These are phyloP conservation scores for Rhizoglyphus robini DNA, from an alignment of 1,140 invertebrate genomes.

Conservation along the genomic window DNA sequence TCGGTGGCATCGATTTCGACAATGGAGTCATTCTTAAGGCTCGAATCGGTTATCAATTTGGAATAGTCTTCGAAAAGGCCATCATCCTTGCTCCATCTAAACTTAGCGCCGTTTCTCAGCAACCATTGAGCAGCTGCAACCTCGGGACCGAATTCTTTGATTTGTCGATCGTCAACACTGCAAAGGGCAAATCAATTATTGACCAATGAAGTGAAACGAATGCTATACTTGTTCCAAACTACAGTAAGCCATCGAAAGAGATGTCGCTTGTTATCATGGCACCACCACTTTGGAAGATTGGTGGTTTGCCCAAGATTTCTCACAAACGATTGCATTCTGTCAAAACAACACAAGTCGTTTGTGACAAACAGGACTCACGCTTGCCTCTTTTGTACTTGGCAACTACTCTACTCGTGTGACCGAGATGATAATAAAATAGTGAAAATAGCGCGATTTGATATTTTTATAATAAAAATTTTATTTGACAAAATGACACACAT, in stretches of 20 bases:
- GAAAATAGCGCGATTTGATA: too few relatives aligned
- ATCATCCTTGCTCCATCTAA: conserved; percentile 47
- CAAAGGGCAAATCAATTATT: conserved; percentile 2
- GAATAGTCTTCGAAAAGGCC: conserved; percentile 54
- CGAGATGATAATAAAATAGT: too few relatives aligned
- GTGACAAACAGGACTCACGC: too few relatives aligned
- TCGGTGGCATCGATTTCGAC: conserved; percentile 58
- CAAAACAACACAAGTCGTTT: too few relatives aligned
- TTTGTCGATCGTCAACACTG: conserved; percentile 51
- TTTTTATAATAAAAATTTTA: neutral
- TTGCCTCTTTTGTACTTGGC: too few relatives aligned
- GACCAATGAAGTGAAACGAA: too few relatives aligned
- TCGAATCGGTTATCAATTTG: conserved; percentile 37
- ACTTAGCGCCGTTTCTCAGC: conserved; percentile 51
- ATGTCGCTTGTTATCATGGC: neutral
- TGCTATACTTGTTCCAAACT: conserved; percentile 17
- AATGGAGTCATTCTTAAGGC: conserved; percentile 39
- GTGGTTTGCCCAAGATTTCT: neutral
- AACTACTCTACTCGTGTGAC: too few relatives aligned
- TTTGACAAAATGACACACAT: neutral
- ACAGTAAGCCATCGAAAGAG: conserved; percentile 14
- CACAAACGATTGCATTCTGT: neutral
- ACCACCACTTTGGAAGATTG: neutral
- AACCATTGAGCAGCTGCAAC: conserved; percentile 82
- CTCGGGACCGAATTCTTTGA: conserved; percentile 62